Evolutionary conservation across 2,888 invertebrate species (phyloP).

Genomic region (Zhuqinia jingwanae): DNA sequence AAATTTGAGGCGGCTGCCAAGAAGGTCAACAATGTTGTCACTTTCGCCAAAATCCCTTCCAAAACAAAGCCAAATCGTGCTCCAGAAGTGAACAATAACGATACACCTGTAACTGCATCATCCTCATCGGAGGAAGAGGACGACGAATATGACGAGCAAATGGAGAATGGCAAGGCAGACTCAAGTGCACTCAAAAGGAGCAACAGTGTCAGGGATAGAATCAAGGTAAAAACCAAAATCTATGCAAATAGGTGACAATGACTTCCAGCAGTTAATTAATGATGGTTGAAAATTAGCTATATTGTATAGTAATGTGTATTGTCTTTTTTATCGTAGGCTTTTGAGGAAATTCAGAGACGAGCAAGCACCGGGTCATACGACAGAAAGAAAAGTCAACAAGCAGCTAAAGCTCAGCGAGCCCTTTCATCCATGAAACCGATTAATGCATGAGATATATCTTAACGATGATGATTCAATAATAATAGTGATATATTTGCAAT

Average conservation of each 20-base stretch:
- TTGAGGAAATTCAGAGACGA: constrained; percentile 58
- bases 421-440: constrained; percentile 6
- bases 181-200: constrained; percentile 31
- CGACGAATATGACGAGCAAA: background rate
- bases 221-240: constrained; percentile 45
- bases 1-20: constrained; percentile 62
- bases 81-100: constrained; percentile 63
- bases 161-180: background rate
- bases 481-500: too few species aligned
- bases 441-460: background rate
- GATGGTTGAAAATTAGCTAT: background rate
- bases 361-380: constrained; percentile 65
- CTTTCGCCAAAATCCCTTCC: constrained; percentile 38
- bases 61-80: constrained; percentile 8
- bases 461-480: too few species aligned
- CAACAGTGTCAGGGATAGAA: constrained; percentile 67
- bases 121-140: constrained; percentile 58
- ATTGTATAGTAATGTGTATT: background rate
- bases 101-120: constrained; percentile 56
- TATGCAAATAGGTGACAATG: background rate
- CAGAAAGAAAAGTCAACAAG: constrained; percentile 16
- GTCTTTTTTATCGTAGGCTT: constrained; percentile 41
- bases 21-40: constrained; percentile 34
- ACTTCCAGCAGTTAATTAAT: too few species aligned
- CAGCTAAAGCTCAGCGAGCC: background rate